Evolutionary conservation across 2,888 invertebrate species (phyloP).

Genomic region (Eurytoma californica): DNA sequence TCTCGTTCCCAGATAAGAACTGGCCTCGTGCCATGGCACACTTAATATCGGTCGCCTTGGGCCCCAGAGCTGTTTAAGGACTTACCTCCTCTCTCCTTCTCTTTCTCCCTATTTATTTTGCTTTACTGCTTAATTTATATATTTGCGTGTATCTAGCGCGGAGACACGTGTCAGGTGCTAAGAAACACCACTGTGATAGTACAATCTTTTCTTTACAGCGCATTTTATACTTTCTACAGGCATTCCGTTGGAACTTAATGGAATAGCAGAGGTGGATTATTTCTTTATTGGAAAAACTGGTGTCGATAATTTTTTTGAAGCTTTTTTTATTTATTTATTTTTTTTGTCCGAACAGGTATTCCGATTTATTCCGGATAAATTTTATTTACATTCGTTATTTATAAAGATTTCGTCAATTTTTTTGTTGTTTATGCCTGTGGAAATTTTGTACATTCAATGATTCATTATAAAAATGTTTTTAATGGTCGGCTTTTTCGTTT

Average conservation of each 20-base stretch:
- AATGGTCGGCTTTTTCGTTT: too few species aligned
- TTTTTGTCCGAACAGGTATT: too few species aligned
- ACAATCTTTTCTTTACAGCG: background rate
- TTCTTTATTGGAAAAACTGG: background rate
- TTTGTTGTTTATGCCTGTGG: too few species aligned
- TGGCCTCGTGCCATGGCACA: conserved; percentile 25
- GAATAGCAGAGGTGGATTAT: background rate
- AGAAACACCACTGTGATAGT: background rate
- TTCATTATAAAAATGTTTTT: too few species aligned
- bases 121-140: conserved; percentile 7
- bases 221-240: conserved; percentile 2
- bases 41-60: conserved; percentile 19
- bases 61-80: conserved; percentile 17
- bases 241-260: background rate
- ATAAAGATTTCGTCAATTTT: too few species aligned
- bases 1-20: conserved; percentile 17
- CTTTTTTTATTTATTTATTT: too few species aligned
- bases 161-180: conserved; percentile 5
- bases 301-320: background rate
- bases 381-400: too few species aligned
- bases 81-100: background rate
- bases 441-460: too few species aligned
- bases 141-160: background rate
- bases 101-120: background rate
- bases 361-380: too few species aligned